Base-by-base conservation (phyloP, 2,888 invertebrate genomes). In the Noctua pronuba region DNA sequence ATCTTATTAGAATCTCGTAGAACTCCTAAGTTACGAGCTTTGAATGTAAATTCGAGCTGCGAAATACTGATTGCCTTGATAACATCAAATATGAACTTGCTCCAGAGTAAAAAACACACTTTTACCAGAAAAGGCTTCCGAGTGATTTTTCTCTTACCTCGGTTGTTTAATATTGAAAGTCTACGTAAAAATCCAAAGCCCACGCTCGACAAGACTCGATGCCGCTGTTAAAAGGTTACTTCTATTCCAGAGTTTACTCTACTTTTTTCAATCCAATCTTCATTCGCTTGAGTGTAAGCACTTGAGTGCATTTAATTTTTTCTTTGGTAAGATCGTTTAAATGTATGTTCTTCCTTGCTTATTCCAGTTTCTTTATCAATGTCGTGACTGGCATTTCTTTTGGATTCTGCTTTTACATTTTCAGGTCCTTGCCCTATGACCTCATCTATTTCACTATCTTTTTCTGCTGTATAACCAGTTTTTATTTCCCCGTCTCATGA, bases 201-300 rank as follows among this genome's bases (percentile, higher is more conserved):
- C 75, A 79, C 74, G 70, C 80, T 71, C 73, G 77, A 82, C 82
- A 84, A 70, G 66, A 80, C 73, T 77, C 76, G 71, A 84, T 79
- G 49, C 66, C 64, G 69, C 58, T 78, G 79, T 80, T 83, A 80
- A 81, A 82, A 82, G 73, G 80, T 74, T 76, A 78, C 73, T 76
- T 71, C 65, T 80, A 74, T 77, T 76, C 73, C 71, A 68, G 67
- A 77, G 68, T 73, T 74, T 83, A 74, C 72, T 75, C 64, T 52
- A 58, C 28, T 73, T 79, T 82, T 83, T 85, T 81, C 70, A 81
- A 87, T 86, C 79, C 85, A 86, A 89, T 88, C 82, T 88, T 83
- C 83, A 86, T 86, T 85, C 79, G 46, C 71, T 88, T 73, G 72
- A 80, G 77, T 80, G 84, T 79, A 35, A 83, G 67, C 82, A 83